These are phyloP conservation scores for Galeruca laticollis DNA, from an alignment of 2,888 invertebrate species.

Conservation along the genomic window DNA sequence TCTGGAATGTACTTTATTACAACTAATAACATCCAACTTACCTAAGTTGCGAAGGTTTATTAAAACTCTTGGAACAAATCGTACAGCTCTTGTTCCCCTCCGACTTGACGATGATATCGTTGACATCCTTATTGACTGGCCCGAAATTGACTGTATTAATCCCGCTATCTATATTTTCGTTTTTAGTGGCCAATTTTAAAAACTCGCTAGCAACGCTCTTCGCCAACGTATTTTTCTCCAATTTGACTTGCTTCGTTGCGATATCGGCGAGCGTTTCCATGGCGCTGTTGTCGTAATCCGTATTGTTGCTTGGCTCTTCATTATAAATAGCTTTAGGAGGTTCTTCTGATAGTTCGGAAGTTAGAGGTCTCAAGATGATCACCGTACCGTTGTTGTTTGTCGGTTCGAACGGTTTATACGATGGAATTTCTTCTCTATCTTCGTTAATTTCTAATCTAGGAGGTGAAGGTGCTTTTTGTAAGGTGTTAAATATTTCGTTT, in stretches of 20 bases:
- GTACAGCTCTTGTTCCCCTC: slow-evolving; percentile 66
- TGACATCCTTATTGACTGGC: slow-evolving; percentile 58
- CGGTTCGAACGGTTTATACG: slow-evolving; percentile 23
- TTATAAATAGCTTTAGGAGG: slow-evolving; percentile 27
- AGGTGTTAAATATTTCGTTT: slow-evolving; percentile 37
- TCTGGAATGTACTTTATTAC: too few species aligned
- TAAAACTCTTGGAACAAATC: slow-evolving; percentile 93
- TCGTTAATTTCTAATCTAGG: slow-evolving; percentile 32
- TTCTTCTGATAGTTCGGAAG: slow-evolving; percentile 30
- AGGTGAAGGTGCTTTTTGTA: slow-evolving; percentile 30
- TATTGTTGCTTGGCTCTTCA: slow-evolving; percentile 35
- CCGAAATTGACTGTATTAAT: slow-evolving; percentile 52
- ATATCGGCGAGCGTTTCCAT: slow-evolving; percentile 67
- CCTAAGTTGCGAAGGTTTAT: slow-evolving; percentile 89
- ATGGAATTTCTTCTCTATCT: slow-evolving; percentile 28
- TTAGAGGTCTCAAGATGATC: slow-evolving; percentile 38
- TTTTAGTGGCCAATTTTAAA: slow-evolving; percentile 72
- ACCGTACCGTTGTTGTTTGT: slow-evolving; percentile 40
- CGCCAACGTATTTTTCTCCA: slow-evolving; percentile 68
- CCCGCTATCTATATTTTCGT: slow-evolving; percentile 54
- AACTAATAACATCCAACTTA: too few species aligned
- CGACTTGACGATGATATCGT: slow-evolving; percentile 65
- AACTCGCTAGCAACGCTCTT: slow-evolving; percentile 77
- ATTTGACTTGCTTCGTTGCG: slow-evolving; percentile 64
- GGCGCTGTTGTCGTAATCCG: slow-evolving; percentile 65